phyloP scores from a whole-genome alignment of 1,140 invertebrate genomes.

The Bombus breviceps region DNA sequence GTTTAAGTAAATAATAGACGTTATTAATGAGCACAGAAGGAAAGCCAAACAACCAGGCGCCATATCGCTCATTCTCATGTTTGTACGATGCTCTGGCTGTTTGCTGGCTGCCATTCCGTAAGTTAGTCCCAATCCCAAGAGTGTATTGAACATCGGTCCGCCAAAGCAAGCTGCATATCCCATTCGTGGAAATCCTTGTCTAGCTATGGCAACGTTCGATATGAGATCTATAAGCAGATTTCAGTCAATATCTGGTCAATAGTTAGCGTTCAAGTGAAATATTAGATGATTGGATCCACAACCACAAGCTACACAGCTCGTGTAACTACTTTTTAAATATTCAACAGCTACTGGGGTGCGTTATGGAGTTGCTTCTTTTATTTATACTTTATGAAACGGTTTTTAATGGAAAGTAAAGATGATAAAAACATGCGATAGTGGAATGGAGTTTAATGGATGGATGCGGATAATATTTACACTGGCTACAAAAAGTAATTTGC shows the following conservation, averaged over 20 bases:
- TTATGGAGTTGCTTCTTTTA: conserved; percentile 5
- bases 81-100: conserved; percentile 59
- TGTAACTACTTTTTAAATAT: conserved; percentile 4
- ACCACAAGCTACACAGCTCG: too few species aligned
- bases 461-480: not conserved
- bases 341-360: not conserved
- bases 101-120: conserved; percentile 67
- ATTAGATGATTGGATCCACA: too few species aligned
- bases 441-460: not conserved
- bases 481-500: too few species aligned
- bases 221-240: conserved; percentile 84
- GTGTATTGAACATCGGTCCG: conserved; percentile 87
- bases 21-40: conserved; percentile 73
- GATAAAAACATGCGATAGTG: not conserved
- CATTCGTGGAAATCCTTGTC: conserved; percentile 87
- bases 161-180: conserved; percentile 89
- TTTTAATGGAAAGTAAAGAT: not conserved
- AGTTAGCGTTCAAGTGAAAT: too few species aligned
- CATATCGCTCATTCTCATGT: conserved; percentile 77
- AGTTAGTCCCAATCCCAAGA: conserved; percentile 78
- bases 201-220: conserved; percentile 86
- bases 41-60: conserved; percentile 77
- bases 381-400: conserved; percentile 3
- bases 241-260: too few species aligned
- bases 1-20: conserved; percentile 74